Conservation (phyloP, 2,113 vertebrate species). For the Atherinomorus stipes region DNA sequence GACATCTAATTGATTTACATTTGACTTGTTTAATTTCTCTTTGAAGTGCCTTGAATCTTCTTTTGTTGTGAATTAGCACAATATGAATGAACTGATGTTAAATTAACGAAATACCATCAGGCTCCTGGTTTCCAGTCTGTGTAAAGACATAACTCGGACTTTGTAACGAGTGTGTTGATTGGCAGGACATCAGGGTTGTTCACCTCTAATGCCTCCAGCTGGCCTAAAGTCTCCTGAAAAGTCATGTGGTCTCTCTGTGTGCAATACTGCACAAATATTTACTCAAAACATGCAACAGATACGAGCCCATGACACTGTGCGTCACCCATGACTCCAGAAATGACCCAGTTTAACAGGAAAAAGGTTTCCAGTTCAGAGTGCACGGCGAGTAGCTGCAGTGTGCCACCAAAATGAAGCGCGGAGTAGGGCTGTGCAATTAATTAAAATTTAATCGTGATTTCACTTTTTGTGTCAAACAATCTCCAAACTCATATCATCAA, state of each 20-base stretch:
- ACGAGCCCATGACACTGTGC: not conserved
- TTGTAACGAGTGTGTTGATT: not conserved
- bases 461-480: too few species aligned
- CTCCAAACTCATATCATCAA: too few species aligned
- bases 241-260: not conserved
- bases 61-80: not conserved
- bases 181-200: slow-evolving; percentile 41
- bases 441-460: too few species aligned
- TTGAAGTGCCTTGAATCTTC: not conserved
- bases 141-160: not conserved
- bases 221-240: not conserved
- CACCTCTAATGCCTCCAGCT: slow-evolving; percentile 24
- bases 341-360: not conserved
- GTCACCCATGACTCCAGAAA: not conserved
- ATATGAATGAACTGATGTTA: not conserved
- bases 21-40: not conserved
- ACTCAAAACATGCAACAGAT: not conserved
- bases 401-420: too few species aligned
- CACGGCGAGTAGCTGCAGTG: too few species aligned
- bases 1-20: too few species aligned
- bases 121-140: not conserved
- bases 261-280: slow-evolving; percentile 46
- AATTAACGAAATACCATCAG: not conserved
- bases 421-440: too few species aligned
- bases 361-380: not conserved